Evolutionary conservation across 2,888 invertebrate species (phyloP).

Genomic region (Arge pagana): DNA sequence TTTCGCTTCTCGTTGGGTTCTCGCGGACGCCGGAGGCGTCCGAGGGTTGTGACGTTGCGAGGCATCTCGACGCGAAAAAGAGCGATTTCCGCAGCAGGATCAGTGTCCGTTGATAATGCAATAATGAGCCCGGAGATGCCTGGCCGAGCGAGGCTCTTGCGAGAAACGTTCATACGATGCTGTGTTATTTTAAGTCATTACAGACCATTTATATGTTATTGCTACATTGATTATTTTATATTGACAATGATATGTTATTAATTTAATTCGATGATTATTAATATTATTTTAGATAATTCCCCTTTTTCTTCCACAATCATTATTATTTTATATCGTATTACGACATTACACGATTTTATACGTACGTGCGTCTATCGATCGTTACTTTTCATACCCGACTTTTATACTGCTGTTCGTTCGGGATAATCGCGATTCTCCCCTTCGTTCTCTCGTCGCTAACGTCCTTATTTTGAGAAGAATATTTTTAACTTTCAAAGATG

Average conservation of each 20-base stretch:
- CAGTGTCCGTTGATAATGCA: neutral
- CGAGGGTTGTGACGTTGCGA: too few relatives aligned
- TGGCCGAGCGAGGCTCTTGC: conserved; percentile 21
- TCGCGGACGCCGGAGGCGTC: conserved; percentile 2
- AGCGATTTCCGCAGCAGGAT: conserved; percentile 16
- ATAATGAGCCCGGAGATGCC: conserved; percentile 3
- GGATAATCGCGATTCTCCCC: too few relatives aligned
- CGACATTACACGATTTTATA: too few relatives aligned
- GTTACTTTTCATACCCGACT: too few relatives aligned
- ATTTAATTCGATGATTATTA: conserved; percentile 50
- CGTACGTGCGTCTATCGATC: too few relatives aligned
- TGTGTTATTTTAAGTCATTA: conserved; percentile 58
- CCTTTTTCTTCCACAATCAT: neutral
- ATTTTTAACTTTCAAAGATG: too few relatives aligned
- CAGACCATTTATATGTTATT: conserved; percentile 55
- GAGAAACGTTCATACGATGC: conserved; percentile 54
- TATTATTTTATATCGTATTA: conserved; percentile 34
- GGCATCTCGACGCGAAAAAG: too few relatives aligned
- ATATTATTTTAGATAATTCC: conserved; percentile 32
- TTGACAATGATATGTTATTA: conserved; percentile 55
- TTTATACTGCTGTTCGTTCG: too few relatives aligned
- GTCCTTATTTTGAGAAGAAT: too few relatives aligned
- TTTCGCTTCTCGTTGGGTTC: conserved; percentile 6
- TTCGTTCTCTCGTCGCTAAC: too few relatives aligned
- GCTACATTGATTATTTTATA: conserved; percentile 55